These are phyloP conservation scores for Catotricha subobsoleta DNA, from an alignment of 2,888 invertebrate species.

Conservation along the genomic window DNA sequence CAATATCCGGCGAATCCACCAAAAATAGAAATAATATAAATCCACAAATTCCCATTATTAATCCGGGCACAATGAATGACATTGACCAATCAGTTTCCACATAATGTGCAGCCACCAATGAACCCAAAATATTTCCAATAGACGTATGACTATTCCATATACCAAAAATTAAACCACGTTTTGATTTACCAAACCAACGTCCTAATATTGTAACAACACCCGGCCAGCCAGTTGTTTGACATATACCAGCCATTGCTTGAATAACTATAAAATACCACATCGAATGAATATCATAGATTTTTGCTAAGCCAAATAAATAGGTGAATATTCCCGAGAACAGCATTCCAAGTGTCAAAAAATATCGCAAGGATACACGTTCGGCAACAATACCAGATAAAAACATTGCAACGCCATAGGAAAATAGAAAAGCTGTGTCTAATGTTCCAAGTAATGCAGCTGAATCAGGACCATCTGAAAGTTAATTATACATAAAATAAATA, in stretches of 20 bases:
- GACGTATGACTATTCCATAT: conserved; percentile 97
- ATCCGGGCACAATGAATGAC: conserved; percentile 81
- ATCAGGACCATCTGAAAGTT: conserved; percentile 39
- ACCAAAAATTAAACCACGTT: conserved; percentile 81
- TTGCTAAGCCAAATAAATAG: conserved; percentile 77
- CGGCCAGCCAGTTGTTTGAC: conserved; percentile 93
- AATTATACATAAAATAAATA: neutral
- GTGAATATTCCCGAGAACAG: conserved; percentile 68
- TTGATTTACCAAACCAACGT: conserved; percentile 93
- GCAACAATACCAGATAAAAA: conserved; percentile 80
- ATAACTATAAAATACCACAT: conserved; percentile 65
- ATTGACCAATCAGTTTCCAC: conserved; percentile 78
- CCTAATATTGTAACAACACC: conserved; percentile 82
- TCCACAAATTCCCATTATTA: conserved; percentile 54
- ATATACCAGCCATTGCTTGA: conserved; percentile 73
- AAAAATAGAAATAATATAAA: conserved; percentile 66
- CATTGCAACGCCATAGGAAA: conserved; percentile 86
- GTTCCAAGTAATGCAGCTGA: conserved; percentile 65
- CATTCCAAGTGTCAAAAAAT: conserved; percentile 86
- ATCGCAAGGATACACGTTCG: conserved; percentile 76
- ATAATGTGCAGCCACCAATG: conserved; percentile 71
- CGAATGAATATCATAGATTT: conserved; percentile 60
- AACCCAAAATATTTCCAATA: conserved; percentile 82
- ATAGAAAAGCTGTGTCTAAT: conserved; percentile 79
- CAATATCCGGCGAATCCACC: conserved; percentile 62